These are phyloP conservation scores for Chunga burmeisteri DNA, from an alignment of 2,113 vertebrate species.

Conservation along the genomic window DNA sequence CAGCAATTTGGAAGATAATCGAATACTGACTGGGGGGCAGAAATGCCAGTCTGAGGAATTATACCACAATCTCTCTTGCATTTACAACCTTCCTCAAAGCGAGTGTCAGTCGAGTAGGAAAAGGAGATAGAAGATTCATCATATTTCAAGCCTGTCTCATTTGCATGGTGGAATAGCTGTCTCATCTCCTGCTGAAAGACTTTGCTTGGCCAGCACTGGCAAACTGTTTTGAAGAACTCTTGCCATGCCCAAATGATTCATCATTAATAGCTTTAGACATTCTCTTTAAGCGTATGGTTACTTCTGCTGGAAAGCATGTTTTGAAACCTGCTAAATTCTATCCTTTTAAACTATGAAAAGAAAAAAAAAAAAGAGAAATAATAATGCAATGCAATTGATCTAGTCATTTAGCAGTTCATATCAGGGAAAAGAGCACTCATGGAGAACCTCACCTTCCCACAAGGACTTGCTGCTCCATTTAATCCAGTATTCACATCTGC, in stretches of 20 bases:
- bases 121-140: slow-evolving; percentile 90
- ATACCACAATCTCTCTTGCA: slow-evolving; percentile 98
- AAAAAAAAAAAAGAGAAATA: neutral
- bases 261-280: slow-evolving; percentile 56
- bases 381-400: neutral
- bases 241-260: slow-evolving; percentile 54
- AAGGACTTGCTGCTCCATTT: slow-evolving; percentile 10
- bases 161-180: slow-evolving; percentile 83
- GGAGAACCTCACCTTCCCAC: slow-evolving; percentile 76
- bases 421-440: neutral
- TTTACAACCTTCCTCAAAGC: slow-evolving; percentile 99
- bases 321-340: slow-evolving; percentile 24
- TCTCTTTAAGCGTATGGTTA: slow-evolving; percentile 39
- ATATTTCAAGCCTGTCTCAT: slow-evolving; percentile 87
- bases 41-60: slow-evolving; percentile 99
- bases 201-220: slow-evolving; percentile 58
- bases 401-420: neutral
- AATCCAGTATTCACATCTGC: slow-evolving; percentile 50
- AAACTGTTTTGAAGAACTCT: slow-evolving; percentile 62
- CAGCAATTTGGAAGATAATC: slow-evolving; percentile 99
- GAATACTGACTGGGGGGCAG: slow-evolving; percentile 99
- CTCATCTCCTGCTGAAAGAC: slow-evolving; percentile 78
- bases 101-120: slow-evolving; percentile 89
- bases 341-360: neutral
- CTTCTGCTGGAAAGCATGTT: slow-evolving; percentile 29